Evolutionary conservation across 2,888 invertebrate genomes (phyloP), one percentile per base, ranked within the genome.

Genomic region (Dynastes tityus): DNA sequence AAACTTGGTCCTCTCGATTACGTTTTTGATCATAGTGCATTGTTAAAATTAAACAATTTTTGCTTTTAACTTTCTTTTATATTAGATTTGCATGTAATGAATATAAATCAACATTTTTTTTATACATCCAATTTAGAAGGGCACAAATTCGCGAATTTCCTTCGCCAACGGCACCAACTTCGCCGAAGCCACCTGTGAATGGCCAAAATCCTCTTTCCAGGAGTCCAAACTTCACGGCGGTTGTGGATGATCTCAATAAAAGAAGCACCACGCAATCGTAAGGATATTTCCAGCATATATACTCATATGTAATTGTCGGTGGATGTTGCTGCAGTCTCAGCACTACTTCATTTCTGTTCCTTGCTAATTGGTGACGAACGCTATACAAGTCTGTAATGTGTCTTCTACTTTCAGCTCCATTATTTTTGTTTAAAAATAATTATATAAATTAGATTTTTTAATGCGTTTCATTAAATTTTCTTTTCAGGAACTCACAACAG

Each of bases 101-200:
- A 61, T 61, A 22, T 61, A 27, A 27, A 27, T 6, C 2, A 29
- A 5, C n/a, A 5, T 5, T 37, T 37, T 37, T 32, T 37, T 37
- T 37, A 37, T 37, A 37, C 32, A 45, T 45, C 45, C 27, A 51
- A 49, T 67, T 22, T 53, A 78, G 78, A 16, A 40, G 78, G 9
- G 71, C 78, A 9, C 63, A 73, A 53, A 53, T 78, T 68, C 55
- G 78, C 63, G 77, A 80, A 8, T 58, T 58, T 58, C 55, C 55
- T 22, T 22, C 55, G 16, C 22, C 16, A 79, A 80, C 79, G 78
- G 64, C 74, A 63, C 70, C 81, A 78, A 80, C 77, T 77, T 73
- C 70, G 64, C 76, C 81, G 8, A 73, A 68, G 13, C n/a, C 3
- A n/a, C 16, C 55, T 55, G 55, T n/a, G 11, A 45, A 45, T 4